Evolutionary conservation across 2,888 invertebrate species (phyloP).

Genomic region (Macrosiphum euphorbiae): DNA sequence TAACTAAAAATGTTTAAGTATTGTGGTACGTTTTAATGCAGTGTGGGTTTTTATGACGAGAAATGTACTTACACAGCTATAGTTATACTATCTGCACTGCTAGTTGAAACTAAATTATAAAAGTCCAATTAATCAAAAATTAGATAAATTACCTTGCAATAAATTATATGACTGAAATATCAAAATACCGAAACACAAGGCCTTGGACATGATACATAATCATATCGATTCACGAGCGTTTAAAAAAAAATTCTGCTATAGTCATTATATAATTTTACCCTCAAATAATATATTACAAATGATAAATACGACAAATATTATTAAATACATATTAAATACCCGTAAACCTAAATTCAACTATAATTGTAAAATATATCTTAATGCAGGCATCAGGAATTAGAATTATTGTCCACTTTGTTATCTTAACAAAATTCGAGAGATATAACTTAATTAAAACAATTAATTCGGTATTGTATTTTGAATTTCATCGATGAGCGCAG

Average conservation of each 20-base stretch:
- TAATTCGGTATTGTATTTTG: not conserved
- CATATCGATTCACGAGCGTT: not conserved
- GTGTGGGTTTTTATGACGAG: not conserved
- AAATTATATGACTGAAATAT: not conserved
- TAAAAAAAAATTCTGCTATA: not conserved
- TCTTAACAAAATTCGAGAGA: not conserved
- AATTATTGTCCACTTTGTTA: not conserved
- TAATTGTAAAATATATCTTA: not conserved
- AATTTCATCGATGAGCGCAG: not conserved
- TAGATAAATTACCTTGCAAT: not conserved
- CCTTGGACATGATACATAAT: not conserved
- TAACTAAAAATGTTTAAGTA: not conserved
- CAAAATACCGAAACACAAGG: not conserved
- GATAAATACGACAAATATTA: not conserved
- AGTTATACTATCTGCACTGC: not conserved
- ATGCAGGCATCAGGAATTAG: not conserved
- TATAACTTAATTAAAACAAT: not conserved
- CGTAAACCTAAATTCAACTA: not conserved
- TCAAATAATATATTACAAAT: not conserved
- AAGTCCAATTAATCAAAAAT: not conserved
- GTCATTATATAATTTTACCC: not conserved
- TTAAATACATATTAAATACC: not conserved
- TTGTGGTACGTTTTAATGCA: not conserved
- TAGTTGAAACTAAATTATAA: not conserved
- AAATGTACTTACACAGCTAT: not conserved